These are phyloP conservation scores for Anticlea derivata DNA, from an alignment of 2,888 invertebrate genomes.

Conservation along the genomic window DNA sequence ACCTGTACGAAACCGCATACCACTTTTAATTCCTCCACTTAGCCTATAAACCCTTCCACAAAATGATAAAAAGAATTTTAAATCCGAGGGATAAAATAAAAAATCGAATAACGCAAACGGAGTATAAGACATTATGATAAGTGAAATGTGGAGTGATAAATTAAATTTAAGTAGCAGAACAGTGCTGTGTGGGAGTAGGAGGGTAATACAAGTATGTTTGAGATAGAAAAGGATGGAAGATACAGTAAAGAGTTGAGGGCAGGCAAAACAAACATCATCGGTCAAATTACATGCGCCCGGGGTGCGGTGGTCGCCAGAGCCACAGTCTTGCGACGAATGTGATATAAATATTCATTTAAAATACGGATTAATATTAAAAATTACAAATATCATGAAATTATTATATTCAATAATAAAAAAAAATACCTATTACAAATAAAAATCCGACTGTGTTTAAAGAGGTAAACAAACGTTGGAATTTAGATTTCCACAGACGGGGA, in stretches of 20 bases:
- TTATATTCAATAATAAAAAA: background rate
- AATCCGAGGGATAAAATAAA: conserved; percentile 13
- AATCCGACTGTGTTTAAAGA: too few species aligned
- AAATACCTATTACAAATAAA: too few species aligned
- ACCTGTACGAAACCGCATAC: conserved; percentile 32
- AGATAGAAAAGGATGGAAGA: conserved; percentile 1
- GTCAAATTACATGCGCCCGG: conserved; percentile 31
- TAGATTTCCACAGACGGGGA: too few species aligned
- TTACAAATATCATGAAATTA: conserved; percentile 6
- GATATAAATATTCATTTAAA: conserved; percentile 18
- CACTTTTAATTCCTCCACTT: background rate
- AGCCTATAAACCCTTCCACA: conserved; percentile 1
- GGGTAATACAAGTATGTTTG: background rate
- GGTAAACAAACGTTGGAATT: too few species aligned
- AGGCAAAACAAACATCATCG: conserved; percentile 35
- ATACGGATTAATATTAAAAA: conserved; percentile 18
- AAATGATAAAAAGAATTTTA: conserved; percentile 13
- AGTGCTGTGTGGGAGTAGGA: background rate
- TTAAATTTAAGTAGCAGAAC: conserved; percentile 26
- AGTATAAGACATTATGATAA: conserved; percentile 19
- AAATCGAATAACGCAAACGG: conserved; percentile 10
- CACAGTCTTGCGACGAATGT: background rate
- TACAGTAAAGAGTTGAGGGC: conserved; percentile 24
- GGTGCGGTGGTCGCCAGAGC: conserved; percentile 20
- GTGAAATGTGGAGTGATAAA: conserved; percentile 30